Percentiles rank a stretch among this genome's conserved stretches.
These are phyloP conservation scores for Gadus chalcogrammus DNA, from an alignment of 2,113 vertebrate genomes.

Conservation along the genomic window DNA sequence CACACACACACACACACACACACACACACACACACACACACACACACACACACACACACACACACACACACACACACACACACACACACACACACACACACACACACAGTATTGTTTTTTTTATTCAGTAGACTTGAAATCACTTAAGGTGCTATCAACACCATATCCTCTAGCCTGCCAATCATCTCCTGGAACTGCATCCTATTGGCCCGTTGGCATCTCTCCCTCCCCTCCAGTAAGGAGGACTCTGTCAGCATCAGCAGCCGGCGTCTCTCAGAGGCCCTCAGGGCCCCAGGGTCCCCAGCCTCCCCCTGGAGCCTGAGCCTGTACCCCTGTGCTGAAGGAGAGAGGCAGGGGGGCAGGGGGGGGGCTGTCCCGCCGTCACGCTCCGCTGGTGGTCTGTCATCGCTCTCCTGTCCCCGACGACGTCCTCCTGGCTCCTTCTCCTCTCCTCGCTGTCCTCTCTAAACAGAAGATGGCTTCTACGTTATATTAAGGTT, in stretches of 20 bases:
- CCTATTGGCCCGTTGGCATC: slow-evolving; percentile 38
- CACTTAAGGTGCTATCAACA: slow-evolving; percentile 51
- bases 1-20: too few relatives aligned
- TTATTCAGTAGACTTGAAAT: neutral
- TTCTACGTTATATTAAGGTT: too few relatives aligned
- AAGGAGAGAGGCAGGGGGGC: neutral
- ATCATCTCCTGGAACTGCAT: slow-evolving; percentile 49
- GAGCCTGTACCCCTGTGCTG: slow-evolving; percentile 19
- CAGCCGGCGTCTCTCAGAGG: slow-evolving; percentile 3
- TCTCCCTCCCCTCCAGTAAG: slow-evolving; percentile 42
- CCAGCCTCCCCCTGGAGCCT: slow-evolving; percentile 15
- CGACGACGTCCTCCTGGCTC: neutral
- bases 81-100: too few relatives aligned
- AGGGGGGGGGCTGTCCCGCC: neutral
- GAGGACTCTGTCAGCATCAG: slow-evolving; percentile 34
- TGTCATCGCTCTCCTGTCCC: neutral
- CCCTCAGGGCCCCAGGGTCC: neutral
- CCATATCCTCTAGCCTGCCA: slow-evolving; percentile 30
- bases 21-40: too few relatives aligned
- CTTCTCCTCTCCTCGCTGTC: slow-evolving; percentile 7
- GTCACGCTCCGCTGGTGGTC: neutral
- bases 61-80: too few relatives aligned
- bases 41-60: too few relatives aligned
- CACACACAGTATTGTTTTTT: too few relatives aligned
- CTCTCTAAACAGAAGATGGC: slow-evolving; percentile 9